phyloP scores from a whole-genome alignment of 2,113 vertebrate genomes.

The Carollia perspicillata region DNA sequence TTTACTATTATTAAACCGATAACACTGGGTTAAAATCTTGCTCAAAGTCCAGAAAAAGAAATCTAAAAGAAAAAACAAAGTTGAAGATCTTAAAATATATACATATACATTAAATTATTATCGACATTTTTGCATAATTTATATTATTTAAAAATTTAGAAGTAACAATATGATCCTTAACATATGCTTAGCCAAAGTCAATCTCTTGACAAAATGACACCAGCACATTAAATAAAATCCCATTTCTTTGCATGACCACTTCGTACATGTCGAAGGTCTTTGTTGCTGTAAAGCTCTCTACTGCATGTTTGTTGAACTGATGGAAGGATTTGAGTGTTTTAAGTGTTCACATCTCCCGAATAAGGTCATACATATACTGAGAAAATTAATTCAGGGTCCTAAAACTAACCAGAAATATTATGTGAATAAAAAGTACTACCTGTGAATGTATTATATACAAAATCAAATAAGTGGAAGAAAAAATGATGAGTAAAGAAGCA shows the following conservation, averaged over 20 bases:
- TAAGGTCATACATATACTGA: neutral
- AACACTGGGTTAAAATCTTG: constrained; percentile 48
- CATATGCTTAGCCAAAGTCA: neutral
- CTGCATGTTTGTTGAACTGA: neutral
- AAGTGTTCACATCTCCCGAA: neutral
- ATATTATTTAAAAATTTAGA: constrained; percentile 1
- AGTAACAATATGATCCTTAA: neutral
- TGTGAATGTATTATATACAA: neutral
- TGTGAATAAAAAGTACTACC: neutral
- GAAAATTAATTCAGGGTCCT: neutral
- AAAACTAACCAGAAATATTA: neutral
- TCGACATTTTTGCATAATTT: neutral
- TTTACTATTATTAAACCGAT: constrained; percentile 70
- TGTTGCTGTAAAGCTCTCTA: neutral
- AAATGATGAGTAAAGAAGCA: neutral
- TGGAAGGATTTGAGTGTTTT: neutral
- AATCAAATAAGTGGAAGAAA: neutral
- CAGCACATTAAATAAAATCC: neutral
- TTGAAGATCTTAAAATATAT: constrained; percentile 32
- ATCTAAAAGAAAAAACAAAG: constrained; percentile 31
- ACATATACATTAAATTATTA: constrained; percentile 38
- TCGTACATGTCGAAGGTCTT: neutral
- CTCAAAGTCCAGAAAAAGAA: constrained; percentile 36
- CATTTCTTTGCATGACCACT: neutral
- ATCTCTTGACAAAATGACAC: neutral